Evolutionary conservation across 2,797 vertebrate species (phyloP).

Genomic region (Eupleurogrammus muticus): DNA sequence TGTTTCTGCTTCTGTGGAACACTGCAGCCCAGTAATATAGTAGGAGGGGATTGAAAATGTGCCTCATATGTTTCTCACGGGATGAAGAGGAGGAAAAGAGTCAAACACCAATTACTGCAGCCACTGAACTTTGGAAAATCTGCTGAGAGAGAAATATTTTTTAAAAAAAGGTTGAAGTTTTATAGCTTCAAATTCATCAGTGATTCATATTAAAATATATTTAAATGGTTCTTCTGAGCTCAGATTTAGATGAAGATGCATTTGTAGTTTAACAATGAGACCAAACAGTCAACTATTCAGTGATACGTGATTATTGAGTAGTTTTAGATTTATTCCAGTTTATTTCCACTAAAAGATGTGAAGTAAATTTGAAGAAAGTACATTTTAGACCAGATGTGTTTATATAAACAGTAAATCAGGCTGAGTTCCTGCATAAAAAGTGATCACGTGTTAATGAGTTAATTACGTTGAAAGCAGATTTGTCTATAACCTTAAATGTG

Average conservation of each 20-base stretch:
- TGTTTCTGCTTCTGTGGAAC: constrained; percentile 47
- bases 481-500: too few species aligned
- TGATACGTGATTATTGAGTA: too few species aligned
- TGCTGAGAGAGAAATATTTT: constrained; percentile 23
- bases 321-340: too few species aligned
- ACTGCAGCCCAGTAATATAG: constrained; percentile 45
- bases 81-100: constrained; percentile 65
- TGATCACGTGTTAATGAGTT: too few species aligned
- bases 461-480: too few species aligned
- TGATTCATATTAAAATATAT: neutral
- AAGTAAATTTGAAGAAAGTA: too few species aligned
- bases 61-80: constrained; percentile 43
- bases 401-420: too few species aligned
- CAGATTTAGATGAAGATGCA: neutral
- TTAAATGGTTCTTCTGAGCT: neutral
- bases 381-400: too few species aligned
- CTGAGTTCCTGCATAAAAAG: too few species aligned
- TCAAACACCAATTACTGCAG: constrained; percentile 77
- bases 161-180: constrained; percentile 16
- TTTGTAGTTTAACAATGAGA: too few species aligned
- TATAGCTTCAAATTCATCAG: constrained; percentile 7
- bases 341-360: too few species aligned
- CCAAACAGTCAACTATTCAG: too few species aligned
- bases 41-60: constrained; percentile 57
- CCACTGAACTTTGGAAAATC: constrained; percentile 64